These are phyloP conservation scores for Sporophila hypoxantha DNA, from an alignment of 2,113 vertebrate genomes.

Conservation along the genomic window DNA sequence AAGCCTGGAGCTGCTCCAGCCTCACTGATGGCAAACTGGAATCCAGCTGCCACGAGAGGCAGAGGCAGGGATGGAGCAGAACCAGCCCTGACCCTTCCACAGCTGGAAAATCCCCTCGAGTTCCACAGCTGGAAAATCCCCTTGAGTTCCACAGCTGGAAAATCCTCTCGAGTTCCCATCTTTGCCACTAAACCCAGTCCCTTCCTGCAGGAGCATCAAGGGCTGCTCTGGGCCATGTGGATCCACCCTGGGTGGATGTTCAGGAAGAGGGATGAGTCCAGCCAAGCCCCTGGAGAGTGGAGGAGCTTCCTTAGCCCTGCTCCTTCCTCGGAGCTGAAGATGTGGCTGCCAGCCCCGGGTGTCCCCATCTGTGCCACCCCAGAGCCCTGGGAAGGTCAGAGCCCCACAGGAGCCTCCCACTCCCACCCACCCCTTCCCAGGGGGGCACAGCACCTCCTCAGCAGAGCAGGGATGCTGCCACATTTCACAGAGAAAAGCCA, in stretches of 20 bases:
- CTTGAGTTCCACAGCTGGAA: neutral
- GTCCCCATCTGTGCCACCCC: neutral
- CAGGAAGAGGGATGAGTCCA: neutral
- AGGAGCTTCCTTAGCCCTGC: neutral
- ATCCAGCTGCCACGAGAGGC: fast-evolving
- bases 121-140: neutral
- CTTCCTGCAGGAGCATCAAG: neutral
- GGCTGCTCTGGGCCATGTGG: fast-evolving
- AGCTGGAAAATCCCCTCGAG: neutral
- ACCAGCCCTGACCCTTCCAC: neutral
- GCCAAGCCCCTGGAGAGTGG: neutral
- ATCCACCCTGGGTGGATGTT: neutral
- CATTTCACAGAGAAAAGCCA: too few species aligned
- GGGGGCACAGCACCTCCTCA: fast-evolving
- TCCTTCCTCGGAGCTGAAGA: neutral
- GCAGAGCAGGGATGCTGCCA: neutral
- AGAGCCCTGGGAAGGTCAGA: fast-evolving
- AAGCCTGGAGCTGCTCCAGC: neutral
- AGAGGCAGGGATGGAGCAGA: neutral
- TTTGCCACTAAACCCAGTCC: neutral
- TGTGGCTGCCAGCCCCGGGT: neutral
- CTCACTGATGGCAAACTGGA: fast-evolving
- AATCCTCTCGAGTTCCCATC: neutral
- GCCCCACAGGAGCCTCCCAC: fast-evolving
- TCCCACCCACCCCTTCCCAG: fast-evolving